Evolutionary conservation across 2,888 invertebrate genomes (phyloP), one percentile per base, ranked within the genome.

Genomic region (Eristalis arbustorum): DNA sequence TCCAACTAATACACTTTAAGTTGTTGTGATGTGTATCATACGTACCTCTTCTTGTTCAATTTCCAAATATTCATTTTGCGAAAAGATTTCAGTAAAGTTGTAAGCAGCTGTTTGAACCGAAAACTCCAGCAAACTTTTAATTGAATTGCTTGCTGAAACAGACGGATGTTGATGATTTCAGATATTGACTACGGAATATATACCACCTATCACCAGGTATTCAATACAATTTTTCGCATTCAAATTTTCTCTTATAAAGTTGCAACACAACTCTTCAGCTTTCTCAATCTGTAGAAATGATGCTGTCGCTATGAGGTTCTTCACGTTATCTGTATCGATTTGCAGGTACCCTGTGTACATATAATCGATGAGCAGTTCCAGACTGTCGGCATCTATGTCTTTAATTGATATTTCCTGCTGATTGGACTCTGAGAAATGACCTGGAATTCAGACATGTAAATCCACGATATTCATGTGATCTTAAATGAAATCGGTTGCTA

Each of bases 281-380:
- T 89, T 89, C 23, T 88, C 88, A 57, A 91, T 76, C 67, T 90
- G 90, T 31, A 91, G 64, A 71, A 90, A 91, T 0, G 89, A 88
- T 0, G 90, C 89, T 1, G 89, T 89, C 66, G 88, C 84, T 18
- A 90, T 68, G 28, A 91, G 59, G 14, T 88, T 87, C 31, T 90
- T 89, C 2, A 89, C 90, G 87, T 87, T 89, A 0, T 81, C 89
- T 13, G 87, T 80, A 25, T 76, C 73, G 64, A 89, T 88, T 23
- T 89, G 88, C 18, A 90, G 78, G 1, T 87, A 40, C 0, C 90
- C 90, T 0, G 90, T 90, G 73, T 91, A 91, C 10, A 91, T 88
- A 28, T 88, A 90, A 57, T 90, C 89, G 90, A 88, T 34, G 8
- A 90, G 79, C 62, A 89, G 49, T 62, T 89, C 69, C 61, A 90